Percentiles rank a stretch among this genome's conserved stretches.
Evolutionary conservation across 2,888 invertebrate species (phyloP).

Genomic region (Dicranocentrus wangi): DNA sequence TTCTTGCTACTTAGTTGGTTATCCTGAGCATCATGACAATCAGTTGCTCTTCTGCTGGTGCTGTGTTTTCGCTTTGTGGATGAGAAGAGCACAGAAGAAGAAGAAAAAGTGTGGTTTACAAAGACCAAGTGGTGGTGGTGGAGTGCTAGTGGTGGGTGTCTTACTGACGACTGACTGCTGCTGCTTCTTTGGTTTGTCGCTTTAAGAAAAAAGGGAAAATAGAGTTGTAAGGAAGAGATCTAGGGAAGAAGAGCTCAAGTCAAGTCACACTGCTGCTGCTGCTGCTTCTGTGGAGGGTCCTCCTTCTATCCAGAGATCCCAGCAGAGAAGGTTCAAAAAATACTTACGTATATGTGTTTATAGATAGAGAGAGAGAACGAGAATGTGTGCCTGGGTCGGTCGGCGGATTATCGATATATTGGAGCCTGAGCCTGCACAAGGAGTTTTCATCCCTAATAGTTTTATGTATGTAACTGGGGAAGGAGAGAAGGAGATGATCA

Average conservation of each 20-base stretch:
- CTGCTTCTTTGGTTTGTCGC: not conserved
- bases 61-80: not conserved
- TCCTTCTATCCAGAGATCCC: constrained; percentile 39
- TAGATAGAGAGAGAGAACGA: too few relatives aligned
- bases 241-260: not conserved
- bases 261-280: constrained; percentile 17
- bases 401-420: constrained; percentile 52
- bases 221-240: constrained; percentile 16
- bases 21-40: constrained; percentile 26
- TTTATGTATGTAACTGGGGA: not conserved
- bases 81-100: not conserved
- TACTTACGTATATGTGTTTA: constrained; percentile 21
- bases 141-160: constrained; percentile 41
- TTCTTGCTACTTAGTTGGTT: constrained; percentile 26
- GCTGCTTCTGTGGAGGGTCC: constrained; percentile 50
- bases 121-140: not conserved
- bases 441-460: not conserved
- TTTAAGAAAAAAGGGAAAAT: constrained; percentile 10
- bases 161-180: constrained; percentile 14
- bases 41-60: constrained; percentile 30
- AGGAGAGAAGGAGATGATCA: not conserved
- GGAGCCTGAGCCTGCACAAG: constrained; percentile 6
- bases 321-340: constrained; percentile 20
- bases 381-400: too few relatives aligned
- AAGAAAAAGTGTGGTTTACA: constrained; percentile 16